A percentile compares a stretch with the other conserved stretches of the same genome.
Evolutionary conservation across 2,113 vertebrate genomes (phyloP).

Genomic region (Otus sunia): DNA sequence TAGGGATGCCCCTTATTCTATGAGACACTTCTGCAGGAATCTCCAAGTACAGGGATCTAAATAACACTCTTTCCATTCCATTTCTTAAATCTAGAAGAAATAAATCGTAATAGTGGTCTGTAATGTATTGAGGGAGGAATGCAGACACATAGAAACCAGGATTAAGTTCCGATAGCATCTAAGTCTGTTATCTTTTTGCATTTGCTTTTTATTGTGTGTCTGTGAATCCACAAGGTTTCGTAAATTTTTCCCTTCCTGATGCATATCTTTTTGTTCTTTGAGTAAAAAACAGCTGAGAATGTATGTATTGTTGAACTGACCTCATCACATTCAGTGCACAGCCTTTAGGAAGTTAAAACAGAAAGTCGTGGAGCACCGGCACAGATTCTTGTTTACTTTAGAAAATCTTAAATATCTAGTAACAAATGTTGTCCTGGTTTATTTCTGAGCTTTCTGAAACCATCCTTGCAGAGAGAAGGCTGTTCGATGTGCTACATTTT

Average conservation of each 20-base stretch:
- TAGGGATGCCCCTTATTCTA: not conserved
- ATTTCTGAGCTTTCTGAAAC: slow-evolving; percentile 24
- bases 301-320: not conserved
- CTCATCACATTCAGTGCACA: slow-evolving; percentile 12
- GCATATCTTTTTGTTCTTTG: not conserved
- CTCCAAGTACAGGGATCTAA: not conserved
- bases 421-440: slow-evolving; percentile 2
- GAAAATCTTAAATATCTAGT: not conserved
- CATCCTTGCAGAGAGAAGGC: not conserved
- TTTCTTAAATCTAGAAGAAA: not conserved
- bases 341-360: not conserved
- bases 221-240: not conserved
- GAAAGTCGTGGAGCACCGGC: slow-evolving; percentile 1
- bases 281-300: not conserved
- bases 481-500: slow-evolving; percentile 18
- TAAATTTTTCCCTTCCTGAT: slow-evolving; percentile 1
- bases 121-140: not conserved
- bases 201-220: slow-evolving; percentile 1
- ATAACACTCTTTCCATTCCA: not conserved
- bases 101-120: not conserved
- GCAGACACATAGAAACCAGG: not conserved
- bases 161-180: not conserved
- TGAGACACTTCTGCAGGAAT: not conserved
- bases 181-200: not conserved
- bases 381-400: slow-evolving; percentile 26